Evolutionary conservation across 2,888 invertebrate genomes (phyloP).

Genomic region (Parnassius apollo): DNA sequence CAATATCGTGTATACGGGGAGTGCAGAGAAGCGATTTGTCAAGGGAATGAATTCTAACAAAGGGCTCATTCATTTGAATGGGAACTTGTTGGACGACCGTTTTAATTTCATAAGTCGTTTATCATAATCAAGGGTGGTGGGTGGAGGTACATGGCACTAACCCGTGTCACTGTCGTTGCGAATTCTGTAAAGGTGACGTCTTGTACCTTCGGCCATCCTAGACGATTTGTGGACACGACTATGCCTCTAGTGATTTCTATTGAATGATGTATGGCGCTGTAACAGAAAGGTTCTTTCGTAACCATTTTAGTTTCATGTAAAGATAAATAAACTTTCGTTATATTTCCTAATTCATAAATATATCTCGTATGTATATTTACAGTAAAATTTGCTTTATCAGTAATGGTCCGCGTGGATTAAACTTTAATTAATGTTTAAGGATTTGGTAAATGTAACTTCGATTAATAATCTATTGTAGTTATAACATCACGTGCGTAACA

Average conservation of each 20-base stretch:
- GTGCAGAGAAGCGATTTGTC: slow-evolving; percentile 76
- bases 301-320: background rate
- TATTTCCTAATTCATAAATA: background rate
- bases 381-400: no score
- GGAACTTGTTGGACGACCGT: slow-evolving; percentile 78
- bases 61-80: slow-evolving; percentile 76
- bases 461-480: no score
- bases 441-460: no score
- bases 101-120: slow-evolving; percentile 81
- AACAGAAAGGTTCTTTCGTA: background rate
- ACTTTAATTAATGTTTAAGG: no score
- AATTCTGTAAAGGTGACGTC: slow-evolving; percentile 64
- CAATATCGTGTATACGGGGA: slow-evolving; percentile 57
- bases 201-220: slow-evolving; percentile 70
- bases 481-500: no score
- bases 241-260: slow-evolving; percentile 11
- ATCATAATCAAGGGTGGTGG: slow-evolving; percentile 74
- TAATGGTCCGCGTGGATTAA: no score
- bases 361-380: no score
- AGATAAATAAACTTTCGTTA: no score
- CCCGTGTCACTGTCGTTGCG: slow-evolving; percentile 75
- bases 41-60: slow-evolving; percentile 78
- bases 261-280: slow-evolving; percentile 25
- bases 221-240: slow-evolving; percentile 48
- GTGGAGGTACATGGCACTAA: slow-evolving; percentile 47